Evolutionary conservation across 1,140 invertebrate species (phyloP), one percentile per base, ranked within the genome.

Genomic region (Drosophila parabipectinata): DNA sequence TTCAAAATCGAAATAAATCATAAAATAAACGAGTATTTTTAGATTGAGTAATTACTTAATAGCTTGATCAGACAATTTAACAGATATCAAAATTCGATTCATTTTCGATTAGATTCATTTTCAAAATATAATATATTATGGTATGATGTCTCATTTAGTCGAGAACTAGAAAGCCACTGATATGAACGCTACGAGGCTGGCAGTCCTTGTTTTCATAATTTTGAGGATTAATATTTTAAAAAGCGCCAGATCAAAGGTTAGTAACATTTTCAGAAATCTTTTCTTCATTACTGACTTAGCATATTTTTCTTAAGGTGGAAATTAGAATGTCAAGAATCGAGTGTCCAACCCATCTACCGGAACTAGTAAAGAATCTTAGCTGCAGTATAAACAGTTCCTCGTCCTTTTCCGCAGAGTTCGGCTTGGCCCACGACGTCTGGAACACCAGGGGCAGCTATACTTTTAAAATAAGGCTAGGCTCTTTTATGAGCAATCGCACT

Each of bases 401-500:
- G 10, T 47, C 55, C 8, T 39, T 51, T 28, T 71, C 55, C 7
- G 68, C n/a, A 8, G 53, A 68, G 12, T 52, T 72, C 5, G 10
- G 7, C 3, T 12, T 69, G 2, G 1, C 18, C 0, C 12, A 69
- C n/a, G 64, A 78, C 9, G 12, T 69, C 10, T 41, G 10, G 4
- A 57, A 51, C 10, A 2, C 53, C 0, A 53, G 21, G n/a, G 75
- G 63, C 0, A 8, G 4, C 7, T 79, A 55, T 14, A 15, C 51
- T 34, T 18, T 79, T 21, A 24, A 15, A 1, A 3, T 79, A 9
- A 34, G 62, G 4, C 45, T 7, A 18, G 60, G 52, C 0, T 21
- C 47, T 8, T 21, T 21, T 2, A 18, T 51, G 21, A 28, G 3
- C 3, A 79, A 78, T 41, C 59, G 79, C 5, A 61, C 57, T 1